Evolutionary conservation across 2,888 invertebrate species (phyloP), one percentile per base, ranked within the genome.

Genomic region (Hipparchia semele): DNA sequence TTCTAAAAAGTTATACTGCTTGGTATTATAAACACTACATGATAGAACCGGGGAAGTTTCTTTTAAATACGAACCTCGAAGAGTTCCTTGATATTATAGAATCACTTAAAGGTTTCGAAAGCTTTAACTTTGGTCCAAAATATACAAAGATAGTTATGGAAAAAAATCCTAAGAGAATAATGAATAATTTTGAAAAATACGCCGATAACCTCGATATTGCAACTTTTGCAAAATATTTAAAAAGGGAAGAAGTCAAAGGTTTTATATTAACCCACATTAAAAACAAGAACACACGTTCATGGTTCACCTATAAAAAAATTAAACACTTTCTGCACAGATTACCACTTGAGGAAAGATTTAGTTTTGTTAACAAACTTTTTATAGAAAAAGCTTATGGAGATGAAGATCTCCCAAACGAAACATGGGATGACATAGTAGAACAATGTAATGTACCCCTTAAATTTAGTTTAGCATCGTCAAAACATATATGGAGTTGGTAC

Each of bases 151-250:
- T 82, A 4, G 74, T 90, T 0, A 87, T 91, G 88, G 84, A 83
- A 69, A 81, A 77, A 56, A 82, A 80, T 72, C 83, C 84, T 5
- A 75, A 86, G 10, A 83, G 83, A 74, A 80, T 91, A 67, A 73
- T 86, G 5, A 76, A 84, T 46, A 83, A 87, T 53, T 87, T 90
- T 75, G 80, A 85, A 62, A 80, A 79, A 73, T 91, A 86, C 75
- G 72, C 77, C 2, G 10, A 71, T 2, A 74, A 49, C 12, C 78
- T 91, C 66, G 75, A 92, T 73, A 71, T 87, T 7, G 80, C 81
- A 5, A 90, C 87, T 2, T 89, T 92, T 78, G 85, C 82, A 2
- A 87, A 84, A 80, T 82, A 82, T 79, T 74, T 91, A 8, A 85
- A 85, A 74, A 76, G 77, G 61, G 83, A 85, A 74, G 82, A 87